These are phyloP conservation scores for Potamarius usumacintae DNA, from an alignment of 2,113 vertebrate genomes.

Conservation along the genomic window DNA sequence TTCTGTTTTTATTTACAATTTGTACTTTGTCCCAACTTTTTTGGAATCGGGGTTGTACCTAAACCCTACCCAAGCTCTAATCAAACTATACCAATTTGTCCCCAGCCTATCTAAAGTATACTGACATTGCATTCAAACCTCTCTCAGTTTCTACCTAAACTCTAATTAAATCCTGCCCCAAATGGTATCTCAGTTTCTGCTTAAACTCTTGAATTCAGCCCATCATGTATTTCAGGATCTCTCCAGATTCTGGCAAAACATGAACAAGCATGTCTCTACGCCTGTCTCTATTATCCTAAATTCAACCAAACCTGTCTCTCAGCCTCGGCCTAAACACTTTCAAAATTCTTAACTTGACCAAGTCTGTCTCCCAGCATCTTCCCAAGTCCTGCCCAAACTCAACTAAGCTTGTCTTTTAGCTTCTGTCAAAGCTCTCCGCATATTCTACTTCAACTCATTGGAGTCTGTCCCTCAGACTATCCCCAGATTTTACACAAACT, in stretches of 20 bases:
- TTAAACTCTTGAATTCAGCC: background rate
- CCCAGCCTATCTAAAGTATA: background rate
- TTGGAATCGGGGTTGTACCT: too few species aligned
- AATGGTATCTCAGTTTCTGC: background rate
- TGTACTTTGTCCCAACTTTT: too few species aligned
- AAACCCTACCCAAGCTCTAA: background rate
- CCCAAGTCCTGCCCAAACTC: background rate
- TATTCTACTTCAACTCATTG: background rate
- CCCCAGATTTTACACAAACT: background rate
- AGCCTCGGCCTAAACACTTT: background rate
- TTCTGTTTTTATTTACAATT: too few species aligned
- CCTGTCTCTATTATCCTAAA: background rate
- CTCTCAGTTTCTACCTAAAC: background rate
- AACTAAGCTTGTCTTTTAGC: background rate
- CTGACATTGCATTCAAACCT: background rate
- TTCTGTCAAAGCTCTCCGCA: background rate
- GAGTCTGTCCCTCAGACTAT: background rate
- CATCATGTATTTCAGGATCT: background rate
- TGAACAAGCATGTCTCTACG: too few species aligned
- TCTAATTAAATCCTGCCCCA: background rate
- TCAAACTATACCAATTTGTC: background rate
- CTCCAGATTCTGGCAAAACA: background rate
- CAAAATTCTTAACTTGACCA: background rate
- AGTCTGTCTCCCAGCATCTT: background rate
- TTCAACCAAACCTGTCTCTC: background rate